These are phyloP conservation scores for Oithona nana DNA, from an alignment of 2,888 invertebrate species.

Conservation along the genomic window DNA sequence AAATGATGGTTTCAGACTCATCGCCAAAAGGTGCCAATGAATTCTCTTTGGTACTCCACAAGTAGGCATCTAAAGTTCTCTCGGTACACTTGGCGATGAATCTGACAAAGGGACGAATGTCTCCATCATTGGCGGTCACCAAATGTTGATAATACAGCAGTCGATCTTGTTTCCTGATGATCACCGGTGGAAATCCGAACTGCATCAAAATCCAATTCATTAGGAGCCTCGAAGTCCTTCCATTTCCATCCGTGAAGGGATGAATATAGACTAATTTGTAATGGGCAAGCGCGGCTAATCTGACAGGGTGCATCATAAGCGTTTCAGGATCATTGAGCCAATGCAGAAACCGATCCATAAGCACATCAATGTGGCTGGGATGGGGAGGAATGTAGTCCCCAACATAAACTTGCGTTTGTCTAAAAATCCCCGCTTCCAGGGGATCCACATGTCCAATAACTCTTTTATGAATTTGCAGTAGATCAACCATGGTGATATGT, in stretches of 20 bases:
- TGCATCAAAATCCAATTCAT: slow-evolving; percentile 93
- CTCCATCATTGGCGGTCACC: slow-evolving; percentile 78
- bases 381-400: slow-evolving; percentile 85
- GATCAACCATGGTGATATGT: slow-evolving; percentile 58
- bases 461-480: slow-evolving; percentile 73
- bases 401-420: slow-evolving; percentile 78
- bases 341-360: slow-evolving; percentile 71
- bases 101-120: slow-evolving; percentile 81
- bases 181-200: slow-evolving; percentile 87
- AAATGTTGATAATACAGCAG: slow-evolving; percentile 52
- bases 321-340: slow-evolving; percentile 78
- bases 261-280: slow-evolving; percentile 92
- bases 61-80: slow-evolving; percentile 62
- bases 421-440: slow-evolving; percentile 65
- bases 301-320: slow-evolving; percentile 67
- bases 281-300: slow-evolving; percentile 85
- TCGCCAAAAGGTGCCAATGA: background rate
- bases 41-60: slow-evolving; percentile 55
- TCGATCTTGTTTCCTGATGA: slow-evolving; percentile 60
- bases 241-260: slow-evolving; percentile 92
- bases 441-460: slow-evolving; percentile 91
- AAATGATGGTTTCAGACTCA: background rate
- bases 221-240: slow-evolving; percentile 75
- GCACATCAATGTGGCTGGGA: slow-evolving; percentile 52
- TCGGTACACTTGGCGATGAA: slow-evolving; percentile 88